phyloP scores from a whole-genome alignment of 2,113 vertebrate genomes.

The Grantiella picta region DNA sequence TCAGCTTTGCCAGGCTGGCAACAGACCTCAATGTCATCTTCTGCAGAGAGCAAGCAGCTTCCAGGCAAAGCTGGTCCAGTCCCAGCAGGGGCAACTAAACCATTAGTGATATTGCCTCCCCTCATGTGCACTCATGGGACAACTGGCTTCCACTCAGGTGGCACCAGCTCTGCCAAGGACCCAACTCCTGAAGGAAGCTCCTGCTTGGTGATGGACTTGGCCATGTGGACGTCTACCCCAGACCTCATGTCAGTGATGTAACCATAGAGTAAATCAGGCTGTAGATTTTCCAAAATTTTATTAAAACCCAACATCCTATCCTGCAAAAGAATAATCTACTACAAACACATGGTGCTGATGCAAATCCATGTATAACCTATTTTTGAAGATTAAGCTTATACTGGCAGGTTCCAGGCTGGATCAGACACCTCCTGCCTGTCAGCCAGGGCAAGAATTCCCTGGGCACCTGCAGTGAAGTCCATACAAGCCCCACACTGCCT shows the following conservation, averaged over 20 bases:
- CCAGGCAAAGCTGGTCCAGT: not conserved
- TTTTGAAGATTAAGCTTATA: not conserved
- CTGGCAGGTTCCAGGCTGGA: not conserved
- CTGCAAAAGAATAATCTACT: not conserved
- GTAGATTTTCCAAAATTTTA: not conserved
- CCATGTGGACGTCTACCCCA: not conserved
- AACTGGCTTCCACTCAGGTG: not conserved
- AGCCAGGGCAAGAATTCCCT: not conserved
- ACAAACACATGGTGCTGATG: not conserved
- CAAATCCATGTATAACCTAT: not conserved
- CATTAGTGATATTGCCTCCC: not conserved
- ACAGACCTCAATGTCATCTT: not conserved
- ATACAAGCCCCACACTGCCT: fast-evolving
- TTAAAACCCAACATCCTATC: not conserved
- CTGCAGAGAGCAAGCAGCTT: not conserved
- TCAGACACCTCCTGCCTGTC: not conserved
- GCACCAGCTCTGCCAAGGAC: not conserved
- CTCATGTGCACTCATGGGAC: not conserved
- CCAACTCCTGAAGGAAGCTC: not conserved
- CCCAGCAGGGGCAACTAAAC: not conserved
- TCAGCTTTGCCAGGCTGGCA: not conserved
- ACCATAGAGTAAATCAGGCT: not conserved
- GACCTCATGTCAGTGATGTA: not conserved
- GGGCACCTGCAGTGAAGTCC: not conserved
- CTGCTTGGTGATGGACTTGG: not conserved